Evolutionary conservation across 2,888 invertebrate genomes (phyloP).

Genomic region (Parapristionchus giblindavisi): DNA sequence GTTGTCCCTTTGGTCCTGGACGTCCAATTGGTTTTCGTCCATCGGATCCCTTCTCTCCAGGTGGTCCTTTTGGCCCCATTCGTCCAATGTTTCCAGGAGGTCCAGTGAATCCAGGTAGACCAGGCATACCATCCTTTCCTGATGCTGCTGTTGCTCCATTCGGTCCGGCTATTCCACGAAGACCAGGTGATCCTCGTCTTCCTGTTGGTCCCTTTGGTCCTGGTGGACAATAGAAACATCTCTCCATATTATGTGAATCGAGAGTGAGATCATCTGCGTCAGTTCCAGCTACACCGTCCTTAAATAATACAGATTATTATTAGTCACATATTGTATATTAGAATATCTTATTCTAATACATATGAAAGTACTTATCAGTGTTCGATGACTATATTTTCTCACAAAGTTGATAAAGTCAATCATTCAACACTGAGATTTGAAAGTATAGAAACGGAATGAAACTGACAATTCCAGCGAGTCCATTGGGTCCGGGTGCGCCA

Average conservation of each 20-base stretch:
- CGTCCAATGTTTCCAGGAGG: neutral
- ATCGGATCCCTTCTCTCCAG: slow-evolving; percentile 27
- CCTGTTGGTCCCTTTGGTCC: slow-evolving; percentile 9
- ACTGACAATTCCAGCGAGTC: neutral
- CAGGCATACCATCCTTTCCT: slow-evolving; percentile 37
- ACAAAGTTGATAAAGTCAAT: no score
- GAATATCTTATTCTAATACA: no score
- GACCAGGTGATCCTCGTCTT: slow-evolving; percentile 10
- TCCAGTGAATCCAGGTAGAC: slow-evolving; percentile 10
- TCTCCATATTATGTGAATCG: slow-evolving; percentile 1
- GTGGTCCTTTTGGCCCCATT: neutral
- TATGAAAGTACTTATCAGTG: no score
- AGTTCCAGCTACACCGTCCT: slow-evolving; percentile 27
- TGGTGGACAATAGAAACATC: slow-evolving; percentile 30
- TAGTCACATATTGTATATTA: no score
- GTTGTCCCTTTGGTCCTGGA: slow-evolving; percentile 27
- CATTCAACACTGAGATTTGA: no score
- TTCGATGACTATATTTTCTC: no score
- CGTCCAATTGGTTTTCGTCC: slow-evolving; percentile 29
- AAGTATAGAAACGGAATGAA: no score
- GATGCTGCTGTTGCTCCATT: slow-evolving; percentile 40
- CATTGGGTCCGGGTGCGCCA: slow-evolving; percentile 24
- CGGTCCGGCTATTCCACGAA: slow-evolving; percentile 16
- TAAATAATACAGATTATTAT: no score
- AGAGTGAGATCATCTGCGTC: slow-evolving; percentile 10